Conservation (phyloP, 2,888 invertebrate genomes). For the Oligia fasciuncula region DNA sequence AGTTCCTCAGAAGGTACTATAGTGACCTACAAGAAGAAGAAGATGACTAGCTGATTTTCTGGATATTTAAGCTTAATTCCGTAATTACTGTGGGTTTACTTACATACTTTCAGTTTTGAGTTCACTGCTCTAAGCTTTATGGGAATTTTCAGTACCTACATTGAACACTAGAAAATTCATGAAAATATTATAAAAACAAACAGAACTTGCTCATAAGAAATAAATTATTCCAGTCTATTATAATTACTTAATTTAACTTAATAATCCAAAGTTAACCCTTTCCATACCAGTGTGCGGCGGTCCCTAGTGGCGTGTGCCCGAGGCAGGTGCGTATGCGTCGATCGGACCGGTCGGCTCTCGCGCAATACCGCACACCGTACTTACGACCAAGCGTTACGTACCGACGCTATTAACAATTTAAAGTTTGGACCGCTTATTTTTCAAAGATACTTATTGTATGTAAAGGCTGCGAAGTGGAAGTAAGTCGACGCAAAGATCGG, state of each 20-base stretch:
- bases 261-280: constrained; percentile 27
- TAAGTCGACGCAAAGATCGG: constrained; percentile 32
- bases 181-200: neutral
- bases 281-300: constrained; percentile 70
- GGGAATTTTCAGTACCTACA: neutral
- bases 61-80: neutral
- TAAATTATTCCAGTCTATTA: neutral
- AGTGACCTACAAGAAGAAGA: neutral
- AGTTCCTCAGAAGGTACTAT: neutral
- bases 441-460: constrained; percentile 43
- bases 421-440: constrained; percentile 46
- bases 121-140: neutral
- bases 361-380: constrained; percentile 66
- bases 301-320: constrained; percentile 86
- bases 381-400: constrained; percentile 60
- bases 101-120: neutral
- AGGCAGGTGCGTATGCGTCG: constrained; percentile 84
- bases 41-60: neutral
- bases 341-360: constrained; percentile 69
- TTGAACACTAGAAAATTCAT: neutral
- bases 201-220: neutral
- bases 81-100: too few relatives aligned
- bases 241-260: constrained; percentile 18
- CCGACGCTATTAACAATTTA: constrained; percentile 56
- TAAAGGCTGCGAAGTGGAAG: constrained; percentile 40